Evolutionary conservation across 1,140 invertebrate genomes (phyloP), one percentile per base, ranked within the genome.

Genomic region (Parapsyche elsis): DNA sequence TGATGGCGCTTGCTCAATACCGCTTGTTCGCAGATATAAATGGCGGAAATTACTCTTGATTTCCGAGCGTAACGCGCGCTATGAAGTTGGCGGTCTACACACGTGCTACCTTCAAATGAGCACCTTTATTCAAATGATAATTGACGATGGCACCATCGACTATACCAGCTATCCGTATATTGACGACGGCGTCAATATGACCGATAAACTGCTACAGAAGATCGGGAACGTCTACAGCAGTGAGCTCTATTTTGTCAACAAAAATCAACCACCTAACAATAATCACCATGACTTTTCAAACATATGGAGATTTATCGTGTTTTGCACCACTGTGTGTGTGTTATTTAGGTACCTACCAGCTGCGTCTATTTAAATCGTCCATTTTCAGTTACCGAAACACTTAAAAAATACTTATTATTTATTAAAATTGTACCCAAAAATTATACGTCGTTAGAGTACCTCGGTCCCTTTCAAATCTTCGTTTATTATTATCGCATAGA

Each of bases 61-160:
- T 23, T 91, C 89, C 83, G 90, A 91, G 77, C 86, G 86, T 0
- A 85, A 88, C 79, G 88, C 87, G 0, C 90, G 88, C 73, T 81
- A 85, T 14, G 84, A 83, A 71, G 84, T 86, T 9, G 88, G 88
- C 0, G 90, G 90, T 1, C 74, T 84, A n/a, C 86, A 87, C 71
- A 88, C 87, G 26, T 88, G 88, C 75, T 86, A 86, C 38, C 84
- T 88, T 0, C 85, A 87, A 85, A 87, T 87, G 85, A 88, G 85
- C 45, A 87, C 86, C 7, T 59, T 88, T 10, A 86, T 86, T 26
- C 84, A 87, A 77, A 84, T 79, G 79, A 21, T 83, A 7, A 80
- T 76, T 10, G 61, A 76, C 24, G 53, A 81, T 14, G 26, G 44
- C 10, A 75, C 38, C 44, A 79, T 77, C 4, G 30, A 49, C 1